These are phyloP conservation scores for Misgurnus mizolepis DNA, from an alignment of 2,113 vertebrate genomes.

Conservation along the genomic window DNA sequence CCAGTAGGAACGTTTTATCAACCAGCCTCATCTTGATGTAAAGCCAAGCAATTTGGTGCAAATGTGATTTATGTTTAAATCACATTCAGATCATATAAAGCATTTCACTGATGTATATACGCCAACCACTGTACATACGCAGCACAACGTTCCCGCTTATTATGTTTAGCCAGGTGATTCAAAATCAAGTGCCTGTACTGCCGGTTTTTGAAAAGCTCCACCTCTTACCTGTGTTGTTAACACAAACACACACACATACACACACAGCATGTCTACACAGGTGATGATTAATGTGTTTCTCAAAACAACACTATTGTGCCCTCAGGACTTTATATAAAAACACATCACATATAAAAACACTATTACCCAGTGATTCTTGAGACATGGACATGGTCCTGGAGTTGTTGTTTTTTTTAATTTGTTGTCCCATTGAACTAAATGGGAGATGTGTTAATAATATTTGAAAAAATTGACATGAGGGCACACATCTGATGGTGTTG, in stretches of 20 bases:
- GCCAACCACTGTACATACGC: not conserved
- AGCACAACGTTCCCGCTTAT: not conserved
- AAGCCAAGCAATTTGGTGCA: not conserved
- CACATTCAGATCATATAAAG: not conserved
- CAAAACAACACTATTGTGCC: not conserved
- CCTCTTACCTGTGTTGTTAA: constrained; percentile 23
- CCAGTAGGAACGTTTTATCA: not conserved
- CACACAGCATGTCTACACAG: constrained; percentile 36
- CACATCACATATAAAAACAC: no score
- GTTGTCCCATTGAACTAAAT: no score
- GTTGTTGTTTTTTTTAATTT: no score
- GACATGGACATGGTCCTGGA: not conserved
- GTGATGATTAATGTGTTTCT: not conserved
- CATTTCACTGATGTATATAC: not conserved
- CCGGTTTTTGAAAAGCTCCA: constrained; percentile 14
- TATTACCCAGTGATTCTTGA: not conserved
- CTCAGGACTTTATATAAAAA: not conserved
- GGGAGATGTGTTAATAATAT: no score
- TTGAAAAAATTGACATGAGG: no score
- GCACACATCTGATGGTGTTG: no score
- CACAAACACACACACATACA: not conserved
- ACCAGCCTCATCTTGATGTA: constrained; percentile 34
- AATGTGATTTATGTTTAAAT: not conserved
- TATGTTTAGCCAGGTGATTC: not conserved
- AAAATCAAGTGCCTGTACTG: constrained; percentile 15